phyloP scores from a whole-genome alignment of 2,888 invertebrate species.

The Nymphalis polychloros region DNA sequence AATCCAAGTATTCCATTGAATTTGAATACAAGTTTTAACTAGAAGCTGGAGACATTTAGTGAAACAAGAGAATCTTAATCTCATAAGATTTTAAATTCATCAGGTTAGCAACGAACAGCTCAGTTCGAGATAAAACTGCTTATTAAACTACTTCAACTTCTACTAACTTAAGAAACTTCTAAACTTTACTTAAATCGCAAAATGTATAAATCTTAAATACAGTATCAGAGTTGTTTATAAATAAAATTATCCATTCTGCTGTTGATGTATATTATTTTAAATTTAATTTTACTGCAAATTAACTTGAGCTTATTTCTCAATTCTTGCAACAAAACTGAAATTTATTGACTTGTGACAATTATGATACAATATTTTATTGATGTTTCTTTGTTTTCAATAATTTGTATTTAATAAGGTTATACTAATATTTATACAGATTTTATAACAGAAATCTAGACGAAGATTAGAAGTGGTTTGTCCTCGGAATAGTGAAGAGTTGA shows the following conservation, averaged over 20 bases:
- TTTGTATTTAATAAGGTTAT: neutral
- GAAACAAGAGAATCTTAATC: conserved; percentile 38
- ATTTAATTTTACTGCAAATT: too few relatives aligned
- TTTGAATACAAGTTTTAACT: conserved; percentile 3
- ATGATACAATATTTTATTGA: neutral
- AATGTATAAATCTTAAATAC: conserved; percentile 5
- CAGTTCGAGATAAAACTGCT: conserved; percentile 32
- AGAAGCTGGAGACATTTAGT: conserved; percentile 27
- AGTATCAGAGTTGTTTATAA: neutral
- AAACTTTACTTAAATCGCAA: conserved; percentile 10
- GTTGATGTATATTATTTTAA: too few relatives aligned
- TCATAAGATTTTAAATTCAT: conserved; percentile 39
- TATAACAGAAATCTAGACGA: too few relatives aligned
- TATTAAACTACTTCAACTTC: conserved; percentile 29
- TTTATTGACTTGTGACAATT: neutral
- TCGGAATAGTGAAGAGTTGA: too few relatives aligned
- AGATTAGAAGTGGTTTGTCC: neutral
- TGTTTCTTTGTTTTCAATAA: neutral
- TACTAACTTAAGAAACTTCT: conserved; percentile 26
- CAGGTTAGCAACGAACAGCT: conserved; percentile 26
- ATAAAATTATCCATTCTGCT: neutral
- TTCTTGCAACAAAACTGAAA: neutral
- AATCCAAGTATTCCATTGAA: conserved; percentile 1
- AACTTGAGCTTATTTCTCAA: too few relatives aligned
- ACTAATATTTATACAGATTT: neutral